Base-by-base conservation (phyloP, 2,888 invertebrate species). In the Ormyrus rosae region DNA sequence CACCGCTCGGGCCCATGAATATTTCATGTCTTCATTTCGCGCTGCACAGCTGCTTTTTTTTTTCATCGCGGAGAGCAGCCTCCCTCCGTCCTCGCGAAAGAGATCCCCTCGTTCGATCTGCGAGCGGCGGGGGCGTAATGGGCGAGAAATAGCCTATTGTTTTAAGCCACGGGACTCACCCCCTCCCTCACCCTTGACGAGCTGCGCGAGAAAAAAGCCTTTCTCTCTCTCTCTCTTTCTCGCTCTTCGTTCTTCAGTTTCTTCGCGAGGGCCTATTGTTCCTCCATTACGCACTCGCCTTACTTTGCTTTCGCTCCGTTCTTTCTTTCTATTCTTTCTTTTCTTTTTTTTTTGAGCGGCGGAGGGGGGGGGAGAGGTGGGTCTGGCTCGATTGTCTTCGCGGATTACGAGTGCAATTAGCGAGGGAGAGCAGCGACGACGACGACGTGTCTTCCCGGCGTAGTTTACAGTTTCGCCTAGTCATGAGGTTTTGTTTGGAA, bases 131-230 rank as follows among this genome's bases (percentile, higher is more conserved):
- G 19, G 60, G 46, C 10, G 60, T 75, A 75, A 80, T 80, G 65
- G 70, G 58, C 65, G 80, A 70, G 75, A 80, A 80, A 75, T 48
- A 80, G 75, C 46, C 70, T 46, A 70, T 70, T 80, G 69, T 78
- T 73, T 72, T 60, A 78, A 61, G 73, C 67, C 55, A 65, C 63
- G 61, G 73, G 68, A 68, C 68, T 78, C 19, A 56, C 61, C 34
- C 61, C n/a, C 8, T n/a, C 13, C 7, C 56, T 55, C 68, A 46
- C 63, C 19, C 9, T 6, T 13, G 19, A 13, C 11, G 46, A 51
- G 45, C 11, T 19, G 56, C 50, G 71, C 9, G 50, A 55, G 69
- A 55, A 56, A 46, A 19, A 19, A 19, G 19, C 19, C 19, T 19
- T 19, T 19, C 19, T 19, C 19, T 19, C 19, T 19, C 19, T 19